A percentile compares a stretch with the other conserved stretches of the same genome.
phyloP scores from a whole-genome alignment of 2,113 vertebrate species.

The Theristicus caerulescens region DNA sequence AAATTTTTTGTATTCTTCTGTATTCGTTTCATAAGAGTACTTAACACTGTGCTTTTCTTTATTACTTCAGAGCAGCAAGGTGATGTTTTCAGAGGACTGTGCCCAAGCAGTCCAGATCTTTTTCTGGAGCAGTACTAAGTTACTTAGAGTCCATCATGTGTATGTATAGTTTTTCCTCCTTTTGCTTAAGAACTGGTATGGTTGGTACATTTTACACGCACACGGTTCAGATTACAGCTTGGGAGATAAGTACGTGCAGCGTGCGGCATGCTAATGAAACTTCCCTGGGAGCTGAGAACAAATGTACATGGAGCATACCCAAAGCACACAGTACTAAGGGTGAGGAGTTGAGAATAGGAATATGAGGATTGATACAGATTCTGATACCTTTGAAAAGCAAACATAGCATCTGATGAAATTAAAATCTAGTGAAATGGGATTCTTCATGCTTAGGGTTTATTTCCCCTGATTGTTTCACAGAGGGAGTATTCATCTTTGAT shows the following conservation, averaged over 20 bases:
- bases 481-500: background rate
- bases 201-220: background rate
- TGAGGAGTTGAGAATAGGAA: background rate
- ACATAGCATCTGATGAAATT: background rate
- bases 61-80: background rate
- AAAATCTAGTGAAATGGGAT: background rate
- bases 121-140: background rate
- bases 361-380: background rate
- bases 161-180: background rate
- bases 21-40: background rate
- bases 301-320: background rate
- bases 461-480: background rate
- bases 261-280: background rate
- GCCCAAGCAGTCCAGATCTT: fast-evolving
- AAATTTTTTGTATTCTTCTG: background rate
- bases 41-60: background rate
- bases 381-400: background rate
- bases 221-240: background rate
- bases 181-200: background rate
- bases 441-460: background rate
- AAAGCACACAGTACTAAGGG: fast-evolving
- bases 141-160: background rate
- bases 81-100: background rate
- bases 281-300: background rate
- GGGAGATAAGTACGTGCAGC: background rate